Evolutionary conservation across 2,113 vertebrate species (phyloP), one percentile per base, ranked within the genome.

Genomic region (Callocephalon fimbriatum): DNA sequence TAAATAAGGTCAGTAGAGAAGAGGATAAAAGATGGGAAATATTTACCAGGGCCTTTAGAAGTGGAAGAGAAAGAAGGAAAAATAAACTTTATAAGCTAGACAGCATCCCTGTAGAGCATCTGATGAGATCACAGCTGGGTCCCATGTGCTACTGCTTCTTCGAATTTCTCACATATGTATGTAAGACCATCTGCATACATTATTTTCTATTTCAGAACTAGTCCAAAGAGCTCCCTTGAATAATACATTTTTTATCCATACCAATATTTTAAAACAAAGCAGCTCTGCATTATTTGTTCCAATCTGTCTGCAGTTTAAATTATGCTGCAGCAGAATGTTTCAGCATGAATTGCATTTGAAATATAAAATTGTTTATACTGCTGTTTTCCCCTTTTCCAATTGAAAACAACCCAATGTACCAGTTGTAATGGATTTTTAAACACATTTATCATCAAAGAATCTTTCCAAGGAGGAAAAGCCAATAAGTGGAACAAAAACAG

Each of bases 241-340:
- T 95, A 96, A 97, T 86, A 80, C 92, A 92, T 97, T 92, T 97
- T 92, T 80, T 84, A 87, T 89, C 89, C 87, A 12, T 22, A 85
- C 72, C 83, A 56, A 77, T 88, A 92, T 96, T 97, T 97, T 97
- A 94, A 90, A 98, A 94, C 96, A 96, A 95, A 94, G 70, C 77
- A 84, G 85, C 79, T 61, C 45, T 62, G 45, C 74, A 66, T 86
- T 95, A 77, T 95, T 97, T 96, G 84, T 91, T 96, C 93, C 91
- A 93, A 90, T 96, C 89, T 73, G 51, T 76, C 81, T 89, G 92
- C 76, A 88, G 91, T 91, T 94, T 86, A 90, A 90, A 80, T 90
- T 93, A 67, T 84, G n/a, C 62, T 9, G 5, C 35, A 86, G 90
- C 48, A 83, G 89, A 96, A 88, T 85, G 92, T 96, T 95, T 94